Evolutionary conservation across 2,888 invertebrate species (phyloP).

Genomic region (Volucella bombylans): DNA sequence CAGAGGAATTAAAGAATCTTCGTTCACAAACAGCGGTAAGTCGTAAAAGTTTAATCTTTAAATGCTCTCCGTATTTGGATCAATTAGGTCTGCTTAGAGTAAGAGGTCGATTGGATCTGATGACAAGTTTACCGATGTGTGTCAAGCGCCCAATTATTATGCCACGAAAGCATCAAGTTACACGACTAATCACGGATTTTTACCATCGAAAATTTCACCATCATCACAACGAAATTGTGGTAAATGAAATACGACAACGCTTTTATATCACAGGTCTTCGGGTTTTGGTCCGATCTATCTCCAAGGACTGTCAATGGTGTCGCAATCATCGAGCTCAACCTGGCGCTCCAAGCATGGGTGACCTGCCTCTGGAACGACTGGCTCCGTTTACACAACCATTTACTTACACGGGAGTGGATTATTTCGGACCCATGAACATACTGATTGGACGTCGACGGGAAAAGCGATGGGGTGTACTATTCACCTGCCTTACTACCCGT

Average conservation of each 20-base stretch:
- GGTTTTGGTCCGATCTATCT: constrained; percentile 24
- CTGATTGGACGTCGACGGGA: too few relatives aligned
- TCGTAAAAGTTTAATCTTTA: constrained; percentile 10
- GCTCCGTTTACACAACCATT: neutral
- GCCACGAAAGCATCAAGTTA: constrained; percentile 25
- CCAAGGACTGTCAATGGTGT: constrained; percentile 34
- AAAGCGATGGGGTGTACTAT: too few relatives aligned
- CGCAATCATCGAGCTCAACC: constrained; percentile 37
- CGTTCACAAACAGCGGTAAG: neutral
- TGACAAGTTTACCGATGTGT: neutral
- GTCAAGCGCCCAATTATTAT: constrained; percentile 58
- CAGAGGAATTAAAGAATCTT: neutral
- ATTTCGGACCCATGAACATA: too few relatives aligned
- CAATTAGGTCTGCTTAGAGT: too few relatives aligned
- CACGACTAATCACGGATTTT: constrained; percentile 22
- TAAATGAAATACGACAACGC: constrained; percentile 54
- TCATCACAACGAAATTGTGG: constrained; percentile 39
- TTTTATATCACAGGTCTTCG: constrained; percentile 34
- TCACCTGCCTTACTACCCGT: too few relatives aligned
- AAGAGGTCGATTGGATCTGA: constrained; percentile 17
- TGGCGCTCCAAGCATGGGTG: neutral
- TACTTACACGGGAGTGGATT: too few relatives aligned
- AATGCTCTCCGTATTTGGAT: too few relatives aligned
- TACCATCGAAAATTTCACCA: constrained; percentile 54
- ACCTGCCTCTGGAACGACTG: constrained; percentile 50